Percentiles rank a stretch among this genome's conserved stretches.
phyloP scores from a whole-genome alignment of 53 echinoderm and acorn worm species.

The Patiria pectinifera region DNA sequence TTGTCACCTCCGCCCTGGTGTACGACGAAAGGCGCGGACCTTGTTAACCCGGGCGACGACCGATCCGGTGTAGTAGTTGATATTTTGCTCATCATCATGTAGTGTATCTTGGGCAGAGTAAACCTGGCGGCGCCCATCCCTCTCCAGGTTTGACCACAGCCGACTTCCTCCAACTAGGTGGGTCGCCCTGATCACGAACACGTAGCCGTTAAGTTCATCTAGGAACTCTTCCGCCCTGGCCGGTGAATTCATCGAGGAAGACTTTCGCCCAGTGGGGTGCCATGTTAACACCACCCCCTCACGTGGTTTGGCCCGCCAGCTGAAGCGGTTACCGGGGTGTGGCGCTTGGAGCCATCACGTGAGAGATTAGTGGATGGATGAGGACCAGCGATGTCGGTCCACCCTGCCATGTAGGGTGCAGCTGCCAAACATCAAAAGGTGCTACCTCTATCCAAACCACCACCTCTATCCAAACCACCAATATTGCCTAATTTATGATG shows the following conservation, averaged over 20 bases:
- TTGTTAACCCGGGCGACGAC: too few species aligned
- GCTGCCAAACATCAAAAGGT: constrained; percentile 44
- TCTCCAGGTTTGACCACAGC: too few species aligned
- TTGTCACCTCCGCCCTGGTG: constrained; percentile 12
- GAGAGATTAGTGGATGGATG: constrained; percentile 52
- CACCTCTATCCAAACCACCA: too few species aligned
- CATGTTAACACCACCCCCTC: not conserved
- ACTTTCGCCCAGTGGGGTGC: too few species aligned
- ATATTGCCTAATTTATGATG: not conserved
- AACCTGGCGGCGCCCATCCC: constrained; percentile 39
- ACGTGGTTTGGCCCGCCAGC: constrained; percentile 58
- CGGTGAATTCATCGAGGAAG: too few species aligned
- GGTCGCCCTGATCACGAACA: not conserved
- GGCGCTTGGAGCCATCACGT: constrained; percentile 58
- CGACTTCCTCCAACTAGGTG: too few species aligned
- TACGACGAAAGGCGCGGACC: constrained; percentile 13
- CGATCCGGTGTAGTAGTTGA: not conserved
- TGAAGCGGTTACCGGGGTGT: constrained; percentile 46
- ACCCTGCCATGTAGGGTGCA: constrained; percentile 34
- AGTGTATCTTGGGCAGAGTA: not conserved
- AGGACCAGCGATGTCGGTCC: constrained; percentile 49
- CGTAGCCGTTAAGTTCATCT: not conserved
- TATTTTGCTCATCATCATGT: constrained; percentile 14
- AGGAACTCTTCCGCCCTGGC: too few species aligned
- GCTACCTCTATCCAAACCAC: constrained; percentile 51